These are phyloP conservation scores for Mycogona germanica DNA, from an alignment of 2,888 invertebrate genomes.

Conservation along the genomic window DNA sequence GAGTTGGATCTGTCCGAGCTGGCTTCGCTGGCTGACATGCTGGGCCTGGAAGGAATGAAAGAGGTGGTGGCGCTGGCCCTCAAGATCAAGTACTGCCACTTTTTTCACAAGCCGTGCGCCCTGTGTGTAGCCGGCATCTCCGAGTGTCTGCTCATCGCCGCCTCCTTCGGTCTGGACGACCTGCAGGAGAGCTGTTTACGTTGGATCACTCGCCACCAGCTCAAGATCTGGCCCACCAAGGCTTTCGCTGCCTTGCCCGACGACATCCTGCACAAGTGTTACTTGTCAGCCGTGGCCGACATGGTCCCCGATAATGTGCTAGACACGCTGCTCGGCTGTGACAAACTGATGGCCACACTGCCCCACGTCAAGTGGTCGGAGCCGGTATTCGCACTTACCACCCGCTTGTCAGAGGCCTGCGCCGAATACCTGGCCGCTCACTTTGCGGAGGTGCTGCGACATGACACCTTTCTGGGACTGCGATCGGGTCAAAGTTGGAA, in stretches of 20 bases:
- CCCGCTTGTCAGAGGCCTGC: constrained; percentile 64
- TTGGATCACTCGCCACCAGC: constrained; percentile 79
- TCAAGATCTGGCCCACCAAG: constrained; percentile 81
- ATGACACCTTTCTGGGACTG: constrained; percentile 50
- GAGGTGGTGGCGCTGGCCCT: constrained; percentile 81
- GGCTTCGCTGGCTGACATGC: constrained; percentile 76
- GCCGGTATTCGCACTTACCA: constrained; percentile 59
- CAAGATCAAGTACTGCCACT: constrained; percentile 80
- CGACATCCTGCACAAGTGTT: constrained; percentile 69
- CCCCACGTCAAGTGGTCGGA: constrained; percentile 75
- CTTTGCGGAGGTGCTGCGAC: constrained; percentile 58
- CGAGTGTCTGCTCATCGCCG: constrained; percentile 73
- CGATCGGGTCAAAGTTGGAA: constrained; percentile 55
- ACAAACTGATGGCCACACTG: constrained; percentile 60
- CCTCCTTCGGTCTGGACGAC: constrained; percentile 76
- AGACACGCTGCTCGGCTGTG: constrained; percentile 71
- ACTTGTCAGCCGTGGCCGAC: constrained; percentile 33
- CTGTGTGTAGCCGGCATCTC: constrained; percentile 75
- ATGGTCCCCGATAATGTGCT: constrained; percentile 55
- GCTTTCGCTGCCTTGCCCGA: constrained; percentile 73
- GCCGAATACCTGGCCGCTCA: constrained; percentile 66
- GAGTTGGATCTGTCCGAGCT: constrained; percentile 74
- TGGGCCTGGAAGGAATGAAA: constrained; percentile 79
- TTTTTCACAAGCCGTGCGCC: constrained; percentile 89
- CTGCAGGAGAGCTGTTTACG: constrained; percentile 64